Conservation (phyloP, 2,113 vertebrate species). For the Pedionomus torquatus region DNA sequence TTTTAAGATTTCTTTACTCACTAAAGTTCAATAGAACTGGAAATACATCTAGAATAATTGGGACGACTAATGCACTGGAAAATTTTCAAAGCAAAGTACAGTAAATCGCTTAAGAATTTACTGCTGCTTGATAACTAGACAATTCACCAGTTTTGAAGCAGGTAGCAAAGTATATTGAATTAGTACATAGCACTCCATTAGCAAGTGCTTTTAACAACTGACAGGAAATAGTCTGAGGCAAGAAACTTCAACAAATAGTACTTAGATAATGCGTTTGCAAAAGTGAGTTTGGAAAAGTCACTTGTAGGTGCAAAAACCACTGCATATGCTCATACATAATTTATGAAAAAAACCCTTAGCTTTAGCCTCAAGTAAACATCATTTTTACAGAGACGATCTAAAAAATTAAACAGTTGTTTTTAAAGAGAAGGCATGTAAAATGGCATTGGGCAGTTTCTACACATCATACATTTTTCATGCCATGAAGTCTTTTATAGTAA, state of each 20-base stretch:
- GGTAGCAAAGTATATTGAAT: not conserved
- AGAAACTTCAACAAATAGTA: not conserved
- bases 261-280: not conserved
- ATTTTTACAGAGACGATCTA: not conserved
- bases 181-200: not conserved
- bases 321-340: not conserved
- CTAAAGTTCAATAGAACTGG: not conserved
- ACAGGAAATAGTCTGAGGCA: not conserved
- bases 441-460: not conserved
- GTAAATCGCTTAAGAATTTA: not conserved
- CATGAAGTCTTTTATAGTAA: not conserved
- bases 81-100: not conserved
- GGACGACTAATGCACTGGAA: not conserved
- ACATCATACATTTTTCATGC: not conserved
- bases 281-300: not conserved
- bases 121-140: not conserved
- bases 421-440: not conserved
- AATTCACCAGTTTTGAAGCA: not conserved
- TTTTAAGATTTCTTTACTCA: not conserved
- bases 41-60: not conserved
- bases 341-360: not conserved
- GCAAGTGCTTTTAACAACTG: not conserved
- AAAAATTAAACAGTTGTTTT: slow-evolving; percentile 20
- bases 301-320: not conserved
- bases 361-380: not conserved